phyloP scores from a whole-genome alignment of 2,888 invertebrate species.

The Hedya salicella region DNA sequence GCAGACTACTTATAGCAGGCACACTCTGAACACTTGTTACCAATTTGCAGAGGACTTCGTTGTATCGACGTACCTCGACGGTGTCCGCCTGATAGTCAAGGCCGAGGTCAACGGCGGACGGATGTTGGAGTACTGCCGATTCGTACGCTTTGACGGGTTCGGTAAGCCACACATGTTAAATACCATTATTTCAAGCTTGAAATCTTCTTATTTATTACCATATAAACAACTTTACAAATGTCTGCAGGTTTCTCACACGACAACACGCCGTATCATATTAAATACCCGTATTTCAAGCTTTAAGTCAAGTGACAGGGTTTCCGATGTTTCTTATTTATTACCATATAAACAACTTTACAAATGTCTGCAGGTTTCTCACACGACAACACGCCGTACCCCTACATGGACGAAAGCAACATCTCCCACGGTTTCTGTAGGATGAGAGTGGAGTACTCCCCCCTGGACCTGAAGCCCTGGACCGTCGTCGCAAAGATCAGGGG shows the following conservation, averaged over 20 bases:
- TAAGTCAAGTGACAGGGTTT: too few species aligned
- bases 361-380: slow-evolving; percentile 62
- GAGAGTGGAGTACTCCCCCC: slow-evolving; percentile 45
- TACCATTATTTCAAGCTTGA: neutral
- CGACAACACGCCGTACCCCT: slow-evolving; percentile 53
- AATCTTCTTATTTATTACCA: too few species aligned
- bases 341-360: too few species aligned
- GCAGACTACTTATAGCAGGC: too few species aligned
- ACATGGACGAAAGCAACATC: slow-evolving; percentile 47
- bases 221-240: neutral
- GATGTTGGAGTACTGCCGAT: slow-evolving; percentile 72
- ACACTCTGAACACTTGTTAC: neutral
- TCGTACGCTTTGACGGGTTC: slow-evolving; percentile 69
- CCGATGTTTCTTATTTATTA: too few species aligned
- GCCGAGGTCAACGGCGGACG: slow-evolving; percentile 51
- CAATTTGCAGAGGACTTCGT: slow-evolving; percentile 27
- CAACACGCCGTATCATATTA: slow-evolving; percentile 50
- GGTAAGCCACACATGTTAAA: slow-evolving; percentile 63
- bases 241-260: slow-evolving; percentile 64
- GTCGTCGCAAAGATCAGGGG: slow-evolving; percentile 61
- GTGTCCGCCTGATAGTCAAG: slow-evolving; percentile 32
- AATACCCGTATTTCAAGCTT: neutral
- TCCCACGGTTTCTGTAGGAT: slow-evolving; percentile 57
- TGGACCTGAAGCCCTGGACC: slow-evolving; percentile 69
- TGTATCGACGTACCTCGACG: neutral